A percentile compares a stretch with the other conserved stretches of the same genome.
Conservation (phyloP, 2,888 invertebrate species). For the Tenthredo distinguenda region DNA sequence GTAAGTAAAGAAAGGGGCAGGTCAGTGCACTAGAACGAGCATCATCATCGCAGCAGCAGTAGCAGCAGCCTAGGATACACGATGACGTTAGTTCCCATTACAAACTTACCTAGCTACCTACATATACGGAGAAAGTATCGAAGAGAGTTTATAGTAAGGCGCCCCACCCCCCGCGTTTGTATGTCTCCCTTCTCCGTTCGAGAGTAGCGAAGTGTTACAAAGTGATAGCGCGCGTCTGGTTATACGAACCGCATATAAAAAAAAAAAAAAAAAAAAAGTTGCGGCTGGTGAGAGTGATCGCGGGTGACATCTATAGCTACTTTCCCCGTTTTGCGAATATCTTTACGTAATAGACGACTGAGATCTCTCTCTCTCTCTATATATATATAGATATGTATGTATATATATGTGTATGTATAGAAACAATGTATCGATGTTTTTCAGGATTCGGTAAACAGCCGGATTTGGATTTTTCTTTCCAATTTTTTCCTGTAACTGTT, state of each 20-base stretch:
- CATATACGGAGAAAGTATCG: neutral
- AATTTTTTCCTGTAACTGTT: no score
- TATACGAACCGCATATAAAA: neutral
- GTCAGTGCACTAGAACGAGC: constrained; percentile 31
- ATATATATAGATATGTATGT: no score
- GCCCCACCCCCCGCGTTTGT: neutral
- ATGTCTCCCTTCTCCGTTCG: neutral
- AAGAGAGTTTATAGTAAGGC: neutral
- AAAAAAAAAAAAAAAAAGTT: neutral
- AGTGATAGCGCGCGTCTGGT: constrained; percentile 4
- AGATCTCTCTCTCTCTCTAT: no score
- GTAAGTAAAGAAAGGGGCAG: constrained; percentile 37
- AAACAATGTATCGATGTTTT: no score
- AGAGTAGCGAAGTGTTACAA: constrained; percentile 5
- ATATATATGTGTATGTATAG: no score
- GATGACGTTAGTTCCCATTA: neutral
- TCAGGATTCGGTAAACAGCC: no score
- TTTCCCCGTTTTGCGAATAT: neutral
- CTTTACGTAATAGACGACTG: neutral
- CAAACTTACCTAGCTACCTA: neutral
- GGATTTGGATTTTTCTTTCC: no score
- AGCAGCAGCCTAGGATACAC: neutral
- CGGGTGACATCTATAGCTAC: neutral
- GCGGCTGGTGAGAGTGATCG: constrained; percentile 35
- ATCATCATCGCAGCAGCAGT: neutral